These are phyloP conservation scores for Orycteropus afer DNA, from an alignment of 2,113 vertebrate genomes.

Conservation along the genomic window DNA sequence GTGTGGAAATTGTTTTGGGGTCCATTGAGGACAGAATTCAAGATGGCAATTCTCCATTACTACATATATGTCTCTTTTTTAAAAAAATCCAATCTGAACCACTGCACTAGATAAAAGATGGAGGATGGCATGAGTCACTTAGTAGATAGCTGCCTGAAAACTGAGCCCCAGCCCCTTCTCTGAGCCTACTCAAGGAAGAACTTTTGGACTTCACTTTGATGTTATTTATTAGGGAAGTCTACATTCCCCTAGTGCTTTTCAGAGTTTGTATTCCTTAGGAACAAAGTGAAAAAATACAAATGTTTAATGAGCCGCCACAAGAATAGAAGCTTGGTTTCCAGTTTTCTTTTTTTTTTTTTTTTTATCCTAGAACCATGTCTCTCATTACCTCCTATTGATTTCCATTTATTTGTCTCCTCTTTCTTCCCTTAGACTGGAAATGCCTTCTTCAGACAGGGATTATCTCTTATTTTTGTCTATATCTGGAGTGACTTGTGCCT, in stretches of 20 bases:
- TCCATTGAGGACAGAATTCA: neutral
- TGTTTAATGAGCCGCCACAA: neutral
- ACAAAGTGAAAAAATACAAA: neutral
- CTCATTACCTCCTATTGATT: neutral
- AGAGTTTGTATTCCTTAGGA: neutral
- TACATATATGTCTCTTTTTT: neutral
- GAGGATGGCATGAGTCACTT: neutral
- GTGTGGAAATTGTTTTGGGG: neutral
- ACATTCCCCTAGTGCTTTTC: neutral
- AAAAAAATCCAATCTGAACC: neutral
- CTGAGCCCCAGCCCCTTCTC: rapidly evolving
- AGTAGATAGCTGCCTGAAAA: neutral
- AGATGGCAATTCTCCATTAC: neutral
- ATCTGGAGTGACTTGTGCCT: neutral
- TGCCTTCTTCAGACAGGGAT: neutral
- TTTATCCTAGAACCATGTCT: neutral
- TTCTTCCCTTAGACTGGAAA: neutral
- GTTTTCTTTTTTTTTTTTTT: neutral
- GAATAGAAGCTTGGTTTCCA: neutral
- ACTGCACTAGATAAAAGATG: neutral
- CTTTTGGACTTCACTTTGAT: neutral
- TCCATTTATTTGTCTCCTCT: neutral
- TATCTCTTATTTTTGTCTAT: neutral
- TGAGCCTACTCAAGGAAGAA: neutral
- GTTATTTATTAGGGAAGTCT: neutral